Conservation (phyloP, 2,113 vertebrate genomes). For the Riparia riparia region DNA sequence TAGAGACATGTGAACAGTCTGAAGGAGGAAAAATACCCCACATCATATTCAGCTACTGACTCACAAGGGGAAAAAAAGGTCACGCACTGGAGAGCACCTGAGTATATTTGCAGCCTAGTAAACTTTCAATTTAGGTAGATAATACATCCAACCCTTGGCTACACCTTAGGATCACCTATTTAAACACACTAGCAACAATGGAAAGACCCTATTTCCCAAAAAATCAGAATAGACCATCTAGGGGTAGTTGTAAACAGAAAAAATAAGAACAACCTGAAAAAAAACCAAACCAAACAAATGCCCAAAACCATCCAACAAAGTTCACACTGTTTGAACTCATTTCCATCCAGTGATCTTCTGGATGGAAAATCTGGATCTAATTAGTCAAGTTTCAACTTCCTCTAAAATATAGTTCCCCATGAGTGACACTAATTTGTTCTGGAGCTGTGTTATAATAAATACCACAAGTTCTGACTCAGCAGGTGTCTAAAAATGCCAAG, state of each 20-base stretch:
- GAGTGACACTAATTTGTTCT: neutral
- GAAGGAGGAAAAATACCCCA: neutral
- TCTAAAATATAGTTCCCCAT: neutral
- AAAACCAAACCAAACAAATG: neutral
- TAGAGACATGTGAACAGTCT: neutral
- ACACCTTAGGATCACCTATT: neutral
- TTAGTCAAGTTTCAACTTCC: neutral
- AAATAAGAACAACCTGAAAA: neutral
- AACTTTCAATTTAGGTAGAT: neutral
- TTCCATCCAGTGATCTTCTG: neutral
- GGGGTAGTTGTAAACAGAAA: neutral
- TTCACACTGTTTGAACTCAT: neutral
- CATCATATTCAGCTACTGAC: neutral
- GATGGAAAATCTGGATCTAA: neutral
- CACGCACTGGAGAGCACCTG: neutral
- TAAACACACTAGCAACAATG: neutral
- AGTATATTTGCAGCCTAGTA: neutral
- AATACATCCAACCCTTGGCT: neutral
- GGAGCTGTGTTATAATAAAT: neutral
- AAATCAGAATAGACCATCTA: neutral
- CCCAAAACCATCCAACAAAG: neutral
- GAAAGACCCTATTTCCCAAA: neutral
- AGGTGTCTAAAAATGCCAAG: neutral
- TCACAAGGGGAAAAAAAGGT: neutral
- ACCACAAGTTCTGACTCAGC: neutral